Conservation (phyloP, 23 tunicate genomes). For the Aplidium turbinatum region DNA sequence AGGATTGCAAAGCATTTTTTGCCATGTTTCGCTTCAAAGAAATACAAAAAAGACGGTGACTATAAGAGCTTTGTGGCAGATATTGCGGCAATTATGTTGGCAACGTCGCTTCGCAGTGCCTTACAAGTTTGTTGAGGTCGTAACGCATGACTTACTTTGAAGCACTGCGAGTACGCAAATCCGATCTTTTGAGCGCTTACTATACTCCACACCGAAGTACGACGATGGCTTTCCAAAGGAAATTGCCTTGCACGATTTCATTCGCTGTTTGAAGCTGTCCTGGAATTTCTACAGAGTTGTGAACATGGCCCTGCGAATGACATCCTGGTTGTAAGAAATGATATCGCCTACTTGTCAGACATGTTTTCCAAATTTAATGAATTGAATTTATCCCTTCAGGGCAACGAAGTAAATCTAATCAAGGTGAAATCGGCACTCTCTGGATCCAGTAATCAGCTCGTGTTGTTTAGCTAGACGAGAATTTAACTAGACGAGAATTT, state of each 20-base stretch:
- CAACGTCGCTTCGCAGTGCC: no score
- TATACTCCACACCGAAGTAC: constrained; percentile 47
- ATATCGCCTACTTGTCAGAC: constrained; percentile 59
- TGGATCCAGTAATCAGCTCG: constrained; percentile 34
- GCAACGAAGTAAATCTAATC: constrained; percentile 42
- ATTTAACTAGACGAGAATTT: no score
- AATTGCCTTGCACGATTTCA: constrained; percentile 51
- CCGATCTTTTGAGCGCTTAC: constrained; percentile 51
- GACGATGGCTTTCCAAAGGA: constrained; percentile 47
- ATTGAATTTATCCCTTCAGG: constrained; percentile 49
- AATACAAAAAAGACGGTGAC: no score
- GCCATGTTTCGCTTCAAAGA: no score
- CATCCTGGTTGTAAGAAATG: constrained; percentile 29
- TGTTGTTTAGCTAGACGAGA: constrained; percentile 19
- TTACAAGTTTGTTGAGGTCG: no score
- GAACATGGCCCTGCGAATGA: constrained; percentile 47
- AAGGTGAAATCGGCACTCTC: constrained; percentile 53
- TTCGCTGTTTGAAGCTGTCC: constrained; percentile 34
- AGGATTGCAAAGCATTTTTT: no score
- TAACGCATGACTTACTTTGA: no score
- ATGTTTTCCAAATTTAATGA: constrained; percentile 56
- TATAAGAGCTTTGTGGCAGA: no score
- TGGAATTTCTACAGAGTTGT: constrained; percentile 44
- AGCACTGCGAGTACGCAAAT: no score
- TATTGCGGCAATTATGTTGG: no score